Conservation (phyloP, 2,888 invertebrate species). For the Pollenia labialis region DNA sequence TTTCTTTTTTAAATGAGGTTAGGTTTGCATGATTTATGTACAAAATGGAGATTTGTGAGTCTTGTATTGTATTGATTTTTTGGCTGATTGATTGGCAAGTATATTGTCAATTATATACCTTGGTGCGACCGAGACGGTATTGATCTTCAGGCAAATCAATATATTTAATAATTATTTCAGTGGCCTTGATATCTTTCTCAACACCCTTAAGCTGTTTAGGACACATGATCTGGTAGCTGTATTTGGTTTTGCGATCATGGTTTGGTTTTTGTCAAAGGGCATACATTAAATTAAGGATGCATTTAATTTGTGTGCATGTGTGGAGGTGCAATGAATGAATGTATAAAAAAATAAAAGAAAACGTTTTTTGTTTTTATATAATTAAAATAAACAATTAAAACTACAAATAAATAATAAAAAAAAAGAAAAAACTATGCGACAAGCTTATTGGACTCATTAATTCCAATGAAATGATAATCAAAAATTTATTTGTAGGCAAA, state of each 20-base stretch:
- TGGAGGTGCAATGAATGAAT: constrained; percentile 20
- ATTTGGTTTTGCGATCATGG: constrained; percentile 75
- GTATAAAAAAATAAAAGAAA: constrained; percentile 17
- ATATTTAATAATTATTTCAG: constrained; percentile 91
- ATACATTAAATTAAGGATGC: constrained; percentile 67
- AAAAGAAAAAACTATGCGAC: no score
- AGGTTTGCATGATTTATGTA: constrained; percentile 34
- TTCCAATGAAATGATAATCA: no score
- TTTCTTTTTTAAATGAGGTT: constrained; percentile 35
- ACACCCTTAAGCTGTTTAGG: constrained; percentile 89
- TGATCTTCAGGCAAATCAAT: constrained; percentile 96
- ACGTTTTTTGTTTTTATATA: neutral
- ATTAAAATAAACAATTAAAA: constrained; percentile 6
- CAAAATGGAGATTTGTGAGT: constrained; percentile 31
- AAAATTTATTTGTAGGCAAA: no score
- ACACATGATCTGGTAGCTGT: constrained; percentile 99
- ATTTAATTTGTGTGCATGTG: constrained; percentile 19
- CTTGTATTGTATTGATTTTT: constrained; percentile 12
- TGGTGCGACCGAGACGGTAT: constrained; percentile 97
- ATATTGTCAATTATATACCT: constrained; percentile 88
- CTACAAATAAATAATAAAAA: neutral
- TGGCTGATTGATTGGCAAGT: constrained; percentile 67
- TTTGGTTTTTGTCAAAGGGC: constrained; percentile 27
- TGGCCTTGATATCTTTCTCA: constrained; percentile 87
- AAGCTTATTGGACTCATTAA: no score